Evolutionary conservation across 2,888 invertebrate genomes (phyloP), one percentile per base, ranked within the genome.

Genomic region (Oxycera nigricornis): DNA sequence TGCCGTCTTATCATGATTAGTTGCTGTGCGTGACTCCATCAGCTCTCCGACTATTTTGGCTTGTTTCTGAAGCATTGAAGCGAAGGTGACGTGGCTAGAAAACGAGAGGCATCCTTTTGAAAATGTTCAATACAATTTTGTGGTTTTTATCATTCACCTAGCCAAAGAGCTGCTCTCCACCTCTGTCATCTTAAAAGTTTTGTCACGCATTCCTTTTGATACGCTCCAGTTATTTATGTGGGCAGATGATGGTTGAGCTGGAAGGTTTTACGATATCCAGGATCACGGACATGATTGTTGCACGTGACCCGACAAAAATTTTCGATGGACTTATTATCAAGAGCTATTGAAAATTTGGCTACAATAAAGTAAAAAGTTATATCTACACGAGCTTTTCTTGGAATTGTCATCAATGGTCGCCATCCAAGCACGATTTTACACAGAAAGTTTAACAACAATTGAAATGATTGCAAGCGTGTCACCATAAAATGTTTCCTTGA

Each of bases 101-200:
- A 22, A 11, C 26, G 11, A 17, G 59, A 11, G 28, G 11, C 28
- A 9, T n/a, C n/a, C 14, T 11, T 11, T 9, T 17, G 65, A 41
- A 65, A 65, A 65, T 65, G 17, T 65, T 65, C 24, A 30, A 24
- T 24, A 65, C 39, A 65, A n/a, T 65, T 41, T 65, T 65, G 65
- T 30, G 65, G 65, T 20, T 41, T 65, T 65, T 39, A 65, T 65
- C 65, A 24, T 26, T 24, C 24, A 39, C 65, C 41, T 65, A 39
- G 65, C 20, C 65, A 17, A 41, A 65, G 26, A 39, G 26, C 30
- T 20, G 11, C 65, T 2, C 6, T 24, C 24, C 41, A 39, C 3
- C 41, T 24, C 24, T 35, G 65, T 14, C 17, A 11, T 41, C 24
- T 65, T 65, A 41, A 14, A 2, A 65, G 65, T 65, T 39, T 35